Conservation (phyloP, 1,140 invertebrate species). For the Trypoxylus dichotomus region DNA sequence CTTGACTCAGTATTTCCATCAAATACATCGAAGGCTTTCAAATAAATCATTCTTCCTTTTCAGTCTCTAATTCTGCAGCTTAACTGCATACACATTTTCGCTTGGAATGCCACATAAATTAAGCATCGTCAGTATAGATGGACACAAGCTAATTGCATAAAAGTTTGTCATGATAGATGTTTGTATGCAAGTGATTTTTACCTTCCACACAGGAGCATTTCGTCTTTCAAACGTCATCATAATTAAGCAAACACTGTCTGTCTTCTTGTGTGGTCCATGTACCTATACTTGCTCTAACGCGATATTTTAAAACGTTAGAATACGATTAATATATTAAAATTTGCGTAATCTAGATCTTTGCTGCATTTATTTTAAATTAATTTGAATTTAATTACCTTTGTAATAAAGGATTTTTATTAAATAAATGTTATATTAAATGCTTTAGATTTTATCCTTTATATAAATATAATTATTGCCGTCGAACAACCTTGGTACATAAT, state of each 20-base stretch:
- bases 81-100: background rate
- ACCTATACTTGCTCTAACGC: background rate
- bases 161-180: too few relatives aligned
- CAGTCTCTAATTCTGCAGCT: background rate
- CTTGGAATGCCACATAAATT: background rate
- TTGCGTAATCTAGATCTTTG: background rate
- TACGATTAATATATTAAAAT: too few relatives aligned
- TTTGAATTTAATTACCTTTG: background rate
- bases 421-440: background rate
- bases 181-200: background rate
- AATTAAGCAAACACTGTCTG: background rate
- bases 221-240: background rate
- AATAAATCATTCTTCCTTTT: background rate
- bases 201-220: background rate
- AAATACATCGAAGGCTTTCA: too few relatives aligned
- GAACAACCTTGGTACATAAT: too few relatives aligned
- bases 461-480: too few relatives aligned
- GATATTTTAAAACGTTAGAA: background rate
- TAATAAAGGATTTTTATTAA: background rate
- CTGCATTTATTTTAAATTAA: background rate
- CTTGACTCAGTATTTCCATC: too few relatives aligned
- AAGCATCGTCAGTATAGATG: background rate
- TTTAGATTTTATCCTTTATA: too few relatives aligned
- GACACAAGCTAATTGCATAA: too few relatives aligned
- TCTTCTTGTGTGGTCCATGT: background rate